These are phyloP conservation scores for Vultur gryphus DNA, from an alignment of 2,797 vertebrate genomes.

Conservation along the genomic window DNA sequence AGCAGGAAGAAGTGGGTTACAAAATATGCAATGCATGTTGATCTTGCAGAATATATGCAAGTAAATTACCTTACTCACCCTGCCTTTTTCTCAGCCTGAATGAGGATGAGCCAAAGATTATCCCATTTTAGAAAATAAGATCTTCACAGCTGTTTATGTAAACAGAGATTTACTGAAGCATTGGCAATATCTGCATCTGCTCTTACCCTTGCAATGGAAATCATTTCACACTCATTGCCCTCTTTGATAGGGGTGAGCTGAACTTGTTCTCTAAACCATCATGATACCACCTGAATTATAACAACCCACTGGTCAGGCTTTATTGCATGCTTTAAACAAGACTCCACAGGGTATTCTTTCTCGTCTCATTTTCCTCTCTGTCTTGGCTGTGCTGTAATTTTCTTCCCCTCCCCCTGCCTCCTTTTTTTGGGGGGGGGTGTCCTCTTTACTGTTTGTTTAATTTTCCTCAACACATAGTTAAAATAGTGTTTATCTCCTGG, in stretches of 20 bases:
- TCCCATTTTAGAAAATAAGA: not conserved
- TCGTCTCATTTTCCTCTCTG: not conserved
- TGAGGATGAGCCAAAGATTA: not conserved
- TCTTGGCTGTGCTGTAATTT: not conserved
- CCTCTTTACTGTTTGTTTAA: not conserved
- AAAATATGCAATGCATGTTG: not conserved
- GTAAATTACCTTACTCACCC: not conserved
- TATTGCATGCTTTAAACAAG: not conserved
- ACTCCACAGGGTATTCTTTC: not conserved
- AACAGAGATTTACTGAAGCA: not conserved
- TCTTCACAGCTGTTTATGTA: not conserved
- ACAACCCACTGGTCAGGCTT: not conserved
- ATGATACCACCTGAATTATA: not conserved
- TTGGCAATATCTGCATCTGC: not conserved
- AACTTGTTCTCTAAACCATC: not conserved
- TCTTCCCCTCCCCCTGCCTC: fast-evolving
- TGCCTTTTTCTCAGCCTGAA: not conserved
- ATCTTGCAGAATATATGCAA: not conserved
- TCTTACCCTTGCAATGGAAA: not conserved
- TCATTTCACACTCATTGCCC: not conserved
- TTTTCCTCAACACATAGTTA: not conserved
- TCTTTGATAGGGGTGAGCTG: not conserved
- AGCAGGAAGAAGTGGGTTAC: not conserved
- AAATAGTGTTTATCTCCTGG: not conserved
- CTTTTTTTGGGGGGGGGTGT: fast-evolving